phyloP scores from a whole-genome alignment of 2,888 invertebrate genomes.

The Tupiocoris notatus region DNA sequence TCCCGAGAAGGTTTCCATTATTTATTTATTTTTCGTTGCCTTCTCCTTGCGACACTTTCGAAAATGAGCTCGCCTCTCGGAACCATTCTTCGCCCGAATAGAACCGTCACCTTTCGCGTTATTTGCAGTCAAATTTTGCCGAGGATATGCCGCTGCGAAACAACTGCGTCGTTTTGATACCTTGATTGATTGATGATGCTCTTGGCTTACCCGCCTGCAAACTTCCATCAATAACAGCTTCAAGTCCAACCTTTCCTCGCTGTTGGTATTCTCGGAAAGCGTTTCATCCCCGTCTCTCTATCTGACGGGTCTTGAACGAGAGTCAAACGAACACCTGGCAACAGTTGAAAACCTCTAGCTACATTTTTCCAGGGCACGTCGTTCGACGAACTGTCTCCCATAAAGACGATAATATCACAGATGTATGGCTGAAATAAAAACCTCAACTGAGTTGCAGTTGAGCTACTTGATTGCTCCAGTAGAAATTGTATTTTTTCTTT shows the following conservation, averaged over 20 bases:
- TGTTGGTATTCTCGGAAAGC: not conserved
- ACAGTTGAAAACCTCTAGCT: not conserved
- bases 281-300: not conserved
- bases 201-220: not conserved
- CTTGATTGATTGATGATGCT: not conserved
- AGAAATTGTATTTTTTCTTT: too few relatives aligned
- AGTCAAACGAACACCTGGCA: not conserved
- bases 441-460: too few relatives aligned
- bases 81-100: not conserved
- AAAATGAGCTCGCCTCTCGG: too few relatives aligned
- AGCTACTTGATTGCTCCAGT: too few relatives aligned
- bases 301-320: not conserved
- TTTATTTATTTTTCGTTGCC: too few relatives aligned
- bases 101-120: not conserved
- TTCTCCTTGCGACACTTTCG: too few relatives aligned
- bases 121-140: not conserved
- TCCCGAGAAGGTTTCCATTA: too few relatives aligned
- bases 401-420: too few relatives aligned
- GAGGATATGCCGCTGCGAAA: not conserved
- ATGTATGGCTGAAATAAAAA: too few relatives aligned
- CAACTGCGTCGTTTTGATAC: not conserved
- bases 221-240: not conserved
- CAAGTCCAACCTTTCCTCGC: not conserved
- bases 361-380: not conserved
- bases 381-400: too few relatives aligned